Evolutionary conservation across 2,888 invertebrate genomes (phyloP).

Genomic region (Liodrosophila aerea): DNA sequence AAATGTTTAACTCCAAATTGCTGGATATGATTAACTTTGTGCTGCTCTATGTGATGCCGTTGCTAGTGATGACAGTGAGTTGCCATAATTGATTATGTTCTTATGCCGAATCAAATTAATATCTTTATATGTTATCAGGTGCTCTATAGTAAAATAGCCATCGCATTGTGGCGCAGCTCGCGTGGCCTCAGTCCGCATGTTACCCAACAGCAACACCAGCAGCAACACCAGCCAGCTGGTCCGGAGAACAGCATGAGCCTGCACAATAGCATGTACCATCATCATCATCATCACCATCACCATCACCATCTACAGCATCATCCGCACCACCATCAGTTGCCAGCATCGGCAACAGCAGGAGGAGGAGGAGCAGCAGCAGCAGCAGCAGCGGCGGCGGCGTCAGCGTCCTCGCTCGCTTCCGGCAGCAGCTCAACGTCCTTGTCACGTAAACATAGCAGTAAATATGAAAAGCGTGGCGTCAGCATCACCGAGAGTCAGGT

Average conservation of each 20-base stretch:
- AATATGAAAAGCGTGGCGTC: slow-evolving; percentile 82
- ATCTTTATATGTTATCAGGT: slow-evolving; percentile 83
- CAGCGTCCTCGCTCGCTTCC: slow-evolving; percentile 48
- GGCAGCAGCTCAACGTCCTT: slow-evolving; percentile 66
- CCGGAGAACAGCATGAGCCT: slow-evolving; percentile 76
- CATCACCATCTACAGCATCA: slow-evolving; percentile 31
- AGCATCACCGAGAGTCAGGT: slow-evolving; percentile 83
- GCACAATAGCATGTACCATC: slow-evolving; percentile 78
- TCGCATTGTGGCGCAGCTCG: slow-evolving; percentile 91
- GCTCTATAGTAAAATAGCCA: slow-evolving; percentile 92
- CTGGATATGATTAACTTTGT: slow-evolving; percentile 92
- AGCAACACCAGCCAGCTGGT: slow-evolving; percentile 37
- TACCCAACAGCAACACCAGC: slow-evolving; percentile 64
- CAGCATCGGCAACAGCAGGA: slow-evolving; percentile 23
- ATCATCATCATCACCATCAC: slow-evolving; percentile 60
- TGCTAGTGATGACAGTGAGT: slow-evolving; percentile 90
- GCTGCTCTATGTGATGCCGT: slow-evolving; percentile 91
- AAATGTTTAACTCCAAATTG: slow-evolving; percentile 90
- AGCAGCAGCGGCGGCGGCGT: slow-evolving; percentile 19
- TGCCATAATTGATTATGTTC: too few relatives aligned
- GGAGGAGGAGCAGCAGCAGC: slow-evolving; percentile 5
- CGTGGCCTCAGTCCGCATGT: slow-evolving; percentile 86
- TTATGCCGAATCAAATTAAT: background rate
- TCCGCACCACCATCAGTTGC: slow-evolving; percentile 45
- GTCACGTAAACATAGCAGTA: slow-evolving; percentile 82